Conservation (phyloP, 2,113 vertebrate genomes). For the Engraulis encrasicolus region DNA sequence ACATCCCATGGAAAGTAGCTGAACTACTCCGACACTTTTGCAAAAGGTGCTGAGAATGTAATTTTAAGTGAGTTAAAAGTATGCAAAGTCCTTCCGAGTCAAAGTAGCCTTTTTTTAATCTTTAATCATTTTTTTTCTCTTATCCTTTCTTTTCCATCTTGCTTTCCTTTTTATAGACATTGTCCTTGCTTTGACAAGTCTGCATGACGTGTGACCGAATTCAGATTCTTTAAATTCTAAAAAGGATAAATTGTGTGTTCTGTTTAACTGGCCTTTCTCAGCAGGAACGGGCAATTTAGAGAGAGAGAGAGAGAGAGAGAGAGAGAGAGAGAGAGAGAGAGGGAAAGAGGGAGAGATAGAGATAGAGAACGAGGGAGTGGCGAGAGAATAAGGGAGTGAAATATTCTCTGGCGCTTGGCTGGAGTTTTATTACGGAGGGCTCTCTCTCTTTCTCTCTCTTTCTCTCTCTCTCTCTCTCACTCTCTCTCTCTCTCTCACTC, state of each 20-base stretch:
- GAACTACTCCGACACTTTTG: conserved; percentile 6
- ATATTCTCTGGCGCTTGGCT: neutral
- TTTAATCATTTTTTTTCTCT: neutral
- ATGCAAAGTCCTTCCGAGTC: neutral
- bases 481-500: too few relatives aligned
- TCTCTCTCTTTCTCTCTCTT: too few relatives aligned
- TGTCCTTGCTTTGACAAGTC: neutral
- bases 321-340: too few relatives aligned
- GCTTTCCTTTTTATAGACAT: neutral
- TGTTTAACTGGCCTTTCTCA: neutral
- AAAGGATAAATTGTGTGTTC: conserved; percentile 7
- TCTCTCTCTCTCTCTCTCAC: too few relatives aligned
- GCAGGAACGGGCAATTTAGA: neutral
- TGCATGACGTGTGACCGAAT: neutral
- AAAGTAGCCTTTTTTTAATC: neutral
- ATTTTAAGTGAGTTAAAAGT: conserved; percentile 1
- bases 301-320: too few relatives aligned
- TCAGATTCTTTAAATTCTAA: neutral
- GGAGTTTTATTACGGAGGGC: neutral
- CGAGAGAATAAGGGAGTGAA: neutral
- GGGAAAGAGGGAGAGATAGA: too few relatives aligned
- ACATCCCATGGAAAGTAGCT: conserved; percentile 61
- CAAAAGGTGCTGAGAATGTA: conserved; percentile 20
- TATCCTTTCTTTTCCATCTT: neutral
- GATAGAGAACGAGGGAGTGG: too few relatives aligned